Evolutionary conservation across 2,113 vertebrate species (phyloP).

Genomic region (Nyctereutes procyonoides): DNA sequence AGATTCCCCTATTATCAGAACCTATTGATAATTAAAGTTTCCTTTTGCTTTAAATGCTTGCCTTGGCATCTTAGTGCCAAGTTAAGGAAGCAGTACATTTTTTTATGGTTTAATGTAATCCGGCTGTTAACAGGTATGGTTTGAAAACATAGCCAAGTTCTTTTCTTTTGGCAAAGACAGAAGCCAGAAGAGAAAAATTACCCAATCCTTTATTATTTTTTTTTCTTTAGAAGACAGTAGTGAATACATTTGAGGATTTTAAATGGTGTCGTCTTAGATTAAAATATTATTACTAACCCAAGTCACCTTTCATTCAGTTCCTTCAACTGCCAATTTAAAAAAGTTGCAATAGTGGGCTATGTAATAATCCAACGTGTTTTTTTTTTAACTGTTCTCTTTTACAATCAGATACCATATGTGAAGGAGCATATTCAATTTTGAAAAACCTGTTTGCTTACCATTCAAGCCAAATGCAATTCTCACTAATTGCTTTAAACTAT

Average conservation of each 20-base stretch:
- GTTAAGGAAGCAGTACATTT: not conserved
- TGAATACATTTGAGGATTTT: not conserved
- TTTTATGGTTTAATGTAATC: not conserved
- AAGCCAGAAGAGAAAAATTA: not conserved
- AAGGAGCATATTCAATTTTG: constrained; percentile 71
- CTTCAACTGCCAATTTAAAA: constrained; percentile 2
- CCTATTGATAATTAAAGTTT: not conserved
- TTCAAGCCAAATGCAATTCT: constrained; percentile 72
- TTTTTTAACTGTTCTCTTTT: constrained; percentile 33
- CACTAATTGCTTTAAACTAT: constrained; percentile 71
- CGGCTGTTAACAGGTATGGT: not conserved
- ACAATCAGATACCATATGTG: constrained; percentile 57
- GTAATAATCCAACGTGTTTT: constrained; percentile 22
- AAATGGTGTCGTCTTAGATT: not conserved
- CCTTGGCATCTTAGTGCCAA: not conserved
- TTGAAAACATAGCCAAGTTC: constrained; percentile 35
- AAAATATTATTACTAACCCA: constrained; percentile 28
- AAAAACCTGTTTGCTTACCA: constrained; percentile 64
- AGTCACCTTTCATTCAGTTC: not conserved
- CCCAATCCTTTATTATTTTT: not conserved
- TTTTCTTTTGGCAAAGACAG: constrained; percentile 6
- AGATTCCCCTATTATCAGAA: not conserved
- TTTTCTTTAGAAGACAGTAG: constrained; percentile 41
- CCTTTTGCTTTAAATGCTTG: not conserved
- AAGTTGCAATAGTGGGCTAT: constrained; percentile 6